Percentiles rank a stretch among this genome's conserved stretches.
Evolutionary conservation across 2,113 vertebrate genomes (phyloP).

Genomic region (Pangasianodon hypophthalmus): DNA sequence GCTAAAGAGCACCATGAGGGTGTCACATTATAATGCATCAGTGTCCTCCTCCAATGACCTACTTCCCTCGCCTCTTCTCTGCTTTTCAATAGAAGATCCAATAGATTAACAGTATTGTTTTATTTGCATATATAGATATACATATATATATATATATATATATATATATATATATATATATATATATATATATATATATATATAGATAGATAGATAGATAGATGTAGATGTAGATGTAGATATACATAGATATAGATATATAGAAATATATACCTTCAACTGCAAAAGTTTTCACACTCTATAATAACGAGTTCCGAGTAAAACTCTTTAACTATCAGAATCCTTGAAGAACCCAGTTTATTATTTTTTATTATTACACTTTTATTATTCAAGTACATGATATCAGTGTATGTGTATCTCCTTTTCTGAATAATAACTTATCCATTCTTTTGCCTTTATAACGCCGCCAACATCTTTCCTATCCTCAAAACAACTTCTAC

Average conservation of each 20-base stretch:
- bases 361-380: background rate
- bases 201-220: background rate
- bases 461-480: background rate
- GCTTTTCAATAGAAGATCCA: background rate
- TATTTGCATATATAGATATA: background rate
- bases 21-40: slow-evolving; percentile 84
- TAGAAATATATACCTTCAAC: no score
- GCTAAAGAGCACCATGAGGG: slow-evolving; percentile 78
- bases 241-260: no score
- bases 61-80: slow-evolving; percentile 45
- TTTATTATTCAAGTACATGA: background rate
- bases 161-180: no score
- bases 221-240: no score
- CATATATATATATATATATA: background rate
- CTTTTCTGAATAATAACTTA: background rate
- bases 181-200: no score
- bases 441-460: background rate
- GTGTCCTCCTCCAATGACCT: slow-evolving; percentile 69
- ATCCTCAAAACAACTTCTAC: background rate
- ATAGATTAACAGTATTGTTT: background rate
- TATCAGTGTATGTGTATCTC: background rate
- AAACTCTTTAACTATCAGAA: no score
- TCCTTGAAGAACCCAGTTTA: no score
- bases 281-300: no score
- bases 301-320: no score